Evolutionary conservation across 2,113 vertebrate species (phyloP), one percentile per base, ranked within the genome.

Genomic region (Pavo muticus): DNA sequence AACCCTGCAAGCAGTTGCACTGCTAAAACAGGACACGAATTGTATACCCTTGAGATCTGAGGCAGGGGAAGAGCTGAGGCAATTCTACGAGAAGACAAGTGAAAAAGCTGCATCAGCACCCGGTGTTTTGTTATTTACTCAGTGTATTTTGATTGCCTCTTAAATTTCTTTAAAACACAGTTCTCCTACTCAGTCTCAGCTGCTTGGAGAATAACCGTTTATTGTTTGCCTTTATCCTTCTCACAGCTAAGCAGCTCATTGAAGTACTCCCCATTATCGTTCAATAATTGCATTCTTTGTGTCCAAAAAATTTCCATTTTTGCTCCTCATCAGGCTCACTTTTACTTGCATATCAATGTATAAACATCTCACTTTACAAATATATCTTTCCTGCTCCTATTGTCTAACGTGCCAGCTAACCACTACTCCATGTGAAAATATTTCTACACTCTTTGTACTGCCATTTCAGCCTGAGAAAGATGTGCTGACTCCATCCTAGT

Each of bases 101-200:
- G 71, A 77, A 37, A 15, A 48, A 27, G 35, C 37, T n/a, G 9
- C 45, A 65, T 57, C 64, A 74, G 88, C 78, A 91, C 74, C 48
- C 79, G 82, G 40, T 91, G 71, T 63, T 96, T 92, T 90, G 63
- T 73, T 91, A 80, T 85, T 93, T 95, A 85, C 77, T 91, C 42
- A 3, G 5, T 45, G 44, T 80, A 45, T 83, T 93, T 91, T 88
- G 75, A 85, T 90, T 90, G 64, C 42, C 68, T 94, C 56, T 88
- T 83, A 85, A 73, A 87, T 76, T 44, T 90, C 63, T 84, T 85
- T 69, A 95, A 83, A 76, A 52, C 0, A 0, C 37, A 76, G 64
- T 91, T 75, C 84, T 91, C 87, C 20, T 40, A 65, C 71, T 67
- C 85, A 70, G 82, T 85, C 68, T 91, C 90, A 85, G 92, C 71